Evolutionary conservation across 2,797 vertebrate species (phyloP).

Genomic region (Pagetopsis macropterus): DNA sequence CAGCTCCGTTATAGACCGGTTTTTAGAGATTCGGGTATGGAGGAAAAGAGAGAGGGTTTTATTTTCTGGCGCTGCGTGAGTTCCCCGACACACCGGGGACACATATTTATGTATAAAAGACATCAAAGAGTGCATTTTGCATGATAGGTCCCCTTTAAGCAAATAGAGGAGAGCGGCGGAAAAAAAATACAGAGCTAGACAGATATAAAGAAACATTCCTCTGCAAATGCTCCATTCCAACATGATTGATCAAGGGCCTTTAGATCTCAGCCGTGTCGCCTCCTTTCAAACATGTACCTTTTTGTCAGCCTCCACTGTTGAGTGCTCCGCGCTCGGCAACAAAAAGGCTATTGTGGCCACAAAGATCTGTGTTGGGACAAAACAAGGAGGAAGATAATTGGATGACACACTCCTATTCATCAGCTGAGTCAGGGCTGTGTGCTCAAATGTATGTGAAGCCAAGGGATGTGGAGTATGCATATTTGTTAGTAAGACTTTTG

Average conservation of each 20-base stretch:
- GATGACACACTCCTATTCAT: slow-evolving; percentile 71
- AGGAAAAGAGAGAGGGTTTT: too few relatives aligned
- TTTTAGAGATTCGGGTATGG: too few relatives aligned
- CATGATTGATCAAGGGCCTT: slow-evolving; percentile 69
- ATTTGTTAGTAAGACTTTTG: slow-evolving; percentile 23
- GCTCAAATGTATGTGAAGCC: slow-evolving; percentile 40
- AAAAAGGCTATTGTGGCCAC: slow-evolving; percentile 97
- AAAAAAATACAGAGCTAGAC: background rate
- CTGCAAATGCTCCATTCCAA: slow-evolving; percentile 71
- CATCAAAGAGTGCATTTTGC: too few relatives aligned
- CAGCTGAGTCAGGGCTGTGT: slow-evolving; percentile 41
- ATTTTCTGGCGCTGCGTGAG: too few relatives aligned
- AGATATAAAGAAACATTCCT: slow-evolving; percentile 71
- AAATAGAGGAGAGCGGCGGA: slow-evolving; percentile 1
- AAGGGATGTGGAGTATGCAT: slow-evolving; percentile 17
- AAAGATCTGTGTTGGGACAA: slow-evolving; percentile 89
- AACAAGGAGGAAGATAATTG: slow-evolving; percentile 72
- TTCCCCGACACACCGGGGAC: too few relatives aligned
- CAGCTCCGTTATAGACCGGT: too few relatives aligned
- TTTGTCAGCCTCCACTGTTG: slow-evolving; percentile 94
- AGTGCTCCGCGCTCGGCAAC: slow-evolving; percentile 94
- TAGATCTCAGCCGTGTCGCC: slow-evolving; percentile 70
- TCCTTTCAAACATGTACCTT: slow-evolving; percentile 86
- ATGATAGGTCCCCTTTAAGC: too few relatives aligned
- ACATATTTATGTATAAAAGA: too few relatives aligned